Percentiles rank a stretch among this genome's conserved stretches.
phyloP scores from a whole-genome alignment of 2,888 invertebrate genomes.

The Eupithecia exiguata region DNA sequence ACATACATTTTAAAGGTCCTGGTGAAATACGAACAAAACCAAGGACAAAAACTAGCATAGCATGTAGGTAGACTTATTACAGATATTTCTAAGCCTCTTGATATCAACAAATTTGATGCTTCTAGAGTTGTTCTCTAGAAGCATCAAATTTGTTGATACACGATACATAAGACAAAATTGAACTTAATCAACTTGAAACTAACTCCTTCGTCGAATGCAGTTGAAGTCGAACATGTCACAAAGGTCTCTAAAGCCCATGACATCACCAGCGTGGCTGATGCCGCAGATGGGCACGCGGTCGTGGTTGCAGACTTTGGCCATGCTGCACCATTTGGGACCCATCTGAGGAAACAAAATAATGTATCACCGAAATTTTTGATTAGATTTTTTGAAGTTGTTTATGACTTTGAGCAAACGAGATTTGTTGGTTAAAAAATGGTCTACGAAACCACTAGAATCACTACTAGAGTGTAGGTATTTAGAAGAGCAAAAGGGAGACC shows the following conservation, averaged over 20 bases:
- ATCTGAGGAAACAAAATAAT: constrained; percentile 54
- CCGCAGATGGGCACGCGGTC: constrained; percentile 77
- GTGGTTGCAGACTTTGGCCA: constrained; percentile 80
- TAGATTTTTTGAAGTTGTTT: neutral
- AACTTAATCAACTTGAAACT: no score
- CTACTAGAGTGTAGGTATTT: neutral
- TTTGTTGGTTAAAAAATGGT: neutral
- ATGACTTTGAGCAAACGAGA: neutral
- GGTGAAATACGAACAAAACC: neutral
- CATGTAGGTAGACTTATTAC: neutral
- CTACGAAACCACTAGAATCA: neutral
- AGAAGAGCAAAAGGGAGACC: neutral
- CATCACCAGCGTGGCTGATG: constrained; percentile 74
- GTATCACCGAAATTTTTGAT: neutral
- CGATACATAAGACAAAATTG: no score
- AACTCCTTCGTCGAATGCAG: constrained; percentile 58
- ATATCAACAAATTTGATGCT: neutral
- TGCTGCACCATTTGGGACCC: constrained; percentile 78
- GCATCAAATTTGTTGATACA: no score
- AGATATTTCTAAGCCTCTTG: neutral
- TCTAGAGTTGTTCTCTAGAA: no score
- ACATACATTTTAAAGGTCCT: neutral
- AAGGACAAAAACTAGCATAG: neutral
- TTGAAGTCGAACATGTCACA: constrained; percentile 81
- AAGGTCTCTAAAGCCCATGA: constrained; percentile 77